Base-by-base conservation (phyloP, 2,113 vertebrate species). In the Labeo rohita region DNA sequence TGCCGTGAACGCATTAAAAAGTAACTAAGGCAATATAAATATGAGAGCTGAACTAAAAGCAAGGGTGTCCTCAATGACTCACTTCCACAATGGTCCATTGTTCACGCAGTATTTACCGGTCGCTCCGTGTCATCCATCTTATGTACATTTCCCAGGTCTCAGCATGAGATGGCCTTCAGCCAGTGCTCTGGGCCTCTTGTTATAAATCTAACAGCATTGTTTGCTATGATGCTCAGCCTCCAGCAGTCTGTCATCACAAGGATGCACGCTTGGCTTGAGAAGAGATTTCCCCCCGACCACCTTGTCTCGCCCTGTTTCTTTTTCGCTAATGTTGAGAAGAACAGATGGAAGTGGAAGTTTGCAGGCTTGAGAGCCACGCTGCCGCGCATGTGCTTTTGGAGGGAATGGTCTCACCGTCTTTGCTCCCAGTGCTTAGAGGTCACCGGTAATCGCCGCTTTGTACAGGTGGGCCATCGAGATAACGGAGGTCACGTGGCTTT, bases 201-300 rank as follows among this genome's bases (percentile, higher is more conserved):
- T 86, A 86, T 88, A 87, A 90, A 85, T 90, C 78, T 88, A 83
- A 82, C 84, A 80, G 84, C 50, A 84, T 86, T 76, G 80, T 89
- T 89, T 72, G 52, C 74, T 73, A 76, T 45, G 80, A 75, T 83
- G 74, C 84, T 59, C 59, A 54, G 66, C 80, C 84, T 66, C 80
- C 21, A 82, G 83, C 88, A 82, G 74, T 43, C 86, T 82, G 85
- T 68, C 76, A 87, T 89, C 70, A 66, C 79, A 56, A 77, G 59
- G 77, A 68, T 83, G 74, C 52, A 70, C 23, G 72, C 63, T 45
- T 52, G 39, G 83, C 83, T 85, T 70, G 75, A 85, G 74, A 75
- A 79, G 49, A n/a, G 34, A 52, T 79, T 65, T 68, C 63, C 63
- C 45, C 72, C 36, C 9, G 16, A 74, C 72, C 78, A 52, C 47